phyloP scores from a whole-genome alignment of 2,888 invertebrate genomes.

The Dasypogon diadema region DNA sequence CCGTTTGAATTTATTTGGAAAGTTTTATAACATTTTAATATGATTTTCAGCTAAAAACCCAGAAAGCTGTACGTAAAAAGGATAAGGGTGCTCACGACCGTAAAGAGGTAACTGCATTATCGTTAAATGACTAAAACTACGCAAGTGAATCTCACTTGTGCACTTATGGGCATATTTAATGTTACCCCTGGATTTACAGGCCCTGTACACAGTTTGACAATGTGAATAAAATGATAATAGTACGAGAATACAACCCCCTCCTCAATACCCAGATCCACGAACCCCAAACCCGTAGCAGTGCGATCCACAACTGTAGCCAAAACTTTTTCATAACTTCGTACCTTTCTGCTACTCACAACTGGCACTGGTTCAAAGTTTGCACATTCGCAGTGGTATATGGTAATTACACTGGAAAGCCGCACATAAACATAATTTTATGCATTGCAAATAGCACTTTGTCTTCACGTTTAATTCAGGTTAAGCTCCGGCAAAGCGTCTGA shows the following conservation, averaged over 20 bases:
- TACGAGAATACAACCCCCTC: conserved; percentile 35
- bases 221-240: conserved; percentile 55
- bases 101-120: conserved; percentile 56
- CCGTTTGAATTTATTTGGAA: conserved; percentile 22
- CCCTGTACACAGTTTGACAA: conserved; percentile 56
- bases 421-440: conserved; percentile 49
- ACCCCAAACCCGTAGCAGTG: background rate
- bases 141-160: conserved; percentile 42
- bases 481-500: conserved; percentile 23
- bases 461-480: conserved; percentile 45
- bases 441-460: conserved; percentile 48
- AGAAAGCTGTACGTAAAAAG: conserved; percentile 67
- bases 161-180: conserved; percentile 27
- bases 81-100: conserved; percentile 62
- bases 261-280: background rate
- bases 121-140: conserved; percentile 38
- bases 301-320: conserved; percentile 36
- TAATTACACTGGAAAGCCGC: conserved; percentile 47
- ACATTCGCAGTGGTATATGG: conserved; percentile 49
- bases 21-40: conserved; percentile 27
- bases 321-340: conserved; percentile 41
- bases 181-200: conserved; percentile 51
- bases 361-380: conserved; percentile 49
- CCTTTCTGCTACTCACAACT: conserved; percentile 41
- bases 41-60: conserved; percentile 64